Evolutionary conservation across 2,888 invertebrate species (phyloP), one percentile per base, ranked within the genome.

Genomic region (Drosophila neutralis): DNA sequence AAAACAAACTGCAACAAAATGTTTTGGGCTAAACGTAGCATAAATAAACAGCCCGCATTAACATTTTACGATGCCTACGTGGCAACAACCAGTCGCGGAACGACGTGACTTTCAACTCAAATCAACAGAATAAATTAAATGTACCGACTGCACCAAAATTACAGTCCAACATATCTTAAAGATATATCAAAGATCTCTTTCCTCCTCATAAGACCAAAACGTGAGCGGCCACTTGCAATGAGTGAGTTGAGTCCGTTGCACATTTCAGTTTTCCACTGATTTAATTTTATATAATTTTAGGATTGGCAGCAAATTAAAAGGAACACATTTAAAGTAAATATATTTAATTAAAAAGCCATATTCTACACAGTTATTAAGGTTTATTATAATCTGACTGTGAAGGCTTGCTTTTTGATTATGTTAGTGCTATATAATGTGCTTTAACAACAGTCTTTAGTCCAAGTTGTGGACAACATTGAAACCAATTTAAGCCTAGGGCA

Each of bases 141-240:
- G 36, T 71, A 76, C 51, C 31, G 58, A 77, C 67, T 72, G 76
- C 80, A 75, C 60, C 67, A 63, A 76, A 76, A 78, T 71, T 76
- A 68, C 71, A 52, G 48, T 45, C 66, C 65, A 49, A 49, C 35
- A 67, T 73, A 81, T 77, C 78, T 67, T 4, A 61, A 64, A 69
- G 59, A 67, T 54, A 87, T 79, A 87, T 78, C 67, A 60, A 52
- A 74, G 69, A 77, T 77, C 66, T 66, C 51, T 49, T 48, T 27
- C 56, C 56, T 38, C 27, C 56, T 2, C 45, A 64, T 49, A 48
- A 52, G 48, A 18, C 35, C 62, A 71, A 81, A 80, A 84, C 85
- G 85, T 85, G 89, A 85, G 76, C 81, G 74, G 81, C 57, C 78
- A 83, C 73, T 82, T 64, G 73, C 84, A 80, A 82, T 76, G 72